Evolutionary conservation across 2,113 vertebrate species (phyloP).

Genomic region (human (Homo sapiens)): GRCh38 chr2:22313501-22314000

Average conservation of each 20-base stretch:
- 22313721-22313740: not conserved
- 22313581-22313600: not conserved
- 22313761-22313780: not conserved
- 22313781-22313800: not conserved
- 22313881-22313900: not conserved
- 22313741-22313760: not conserved
- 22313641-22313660: not conserved
- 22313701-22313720: not conserved
- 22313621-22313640: not conserved
- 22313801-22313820: not conserved
- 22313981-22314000: constrained; percentile 9
- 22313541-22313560: not conserved
- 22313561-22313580: not conserved
- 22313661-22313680: not conserved
- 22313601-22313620: not conserved
- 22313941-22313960: constrained; percentile 41
- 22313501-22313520: not conserved
- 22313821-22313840: not conserved
- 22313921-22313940: not conserved
- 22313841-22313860: not conserved
- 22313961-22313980: constrained; percentile 38
- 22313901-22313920: not conserved
- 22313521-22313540: not conserved
- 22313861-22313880: not conserved
- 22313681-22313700: not conserved